These are phyloP conservation scores for Schizopygopsis malacanthus DNA, from an alignment of 2,797 vertebrate species.

Conservation along the genomic window DNA sequence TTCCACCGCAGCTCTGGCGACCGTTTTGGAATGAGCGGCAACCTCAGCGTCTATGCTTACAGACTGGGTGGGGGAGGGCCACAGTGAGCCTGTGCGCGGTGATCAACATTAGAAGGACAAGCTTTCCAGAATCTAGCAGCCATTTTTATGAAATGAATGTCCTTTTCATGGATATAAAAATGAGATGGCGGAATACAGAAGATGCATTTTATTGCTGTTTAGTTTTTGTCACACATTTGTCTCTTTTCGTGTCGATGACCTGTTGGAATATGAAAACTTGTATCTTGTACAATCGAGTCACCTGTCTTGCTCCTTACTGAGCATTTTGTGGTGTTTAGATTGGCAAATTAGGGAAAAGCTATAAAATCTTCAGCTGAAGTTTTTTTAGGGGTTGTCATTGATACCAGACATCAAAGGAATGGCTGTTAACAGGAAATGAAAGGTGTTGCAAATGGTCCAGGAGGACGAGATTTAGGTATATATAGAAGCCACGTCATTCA, in stretches of 20 bases:
- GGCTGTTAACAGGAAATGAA: constrained; percentile 45
- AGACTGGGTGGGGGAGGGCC: constrained; percentile 62
- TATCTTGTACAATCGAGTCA: not conserved
- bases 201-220: not conserved
- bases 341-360: not conserved
- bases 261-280: not conserved
- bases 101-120: constrained; percentile 69
- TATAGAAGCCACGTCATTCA: constrained; percentile 21
- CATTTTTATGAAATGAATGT: constrained; percentile 11
- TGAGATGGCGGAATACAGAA: not conserved
- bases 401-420: constrained; percentile 6
- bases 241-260: not conserved
- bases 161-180: not conserved
- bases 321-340: not conserved
- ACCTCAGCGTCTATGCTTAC: constrained; percentile 21
- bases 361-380: not conserved
- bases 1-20: constrained; percentile 58
- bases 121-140: constrained; percentile 38
- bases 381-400: constrained; percentile 40
- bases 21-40: constrained; percentile 70
- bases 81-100: constrained; percentile 53
- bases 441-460: constrained; percentile 20
- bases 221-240: not conserved
- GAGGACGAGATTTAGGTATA: constrained; percentile 32
- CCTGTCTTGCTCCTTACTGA: not conserved